Evolutionary conservation across 2,797 vertebrate genomes (phyloP).

Genomic region (Sebastes taczanowskii): DNA sequence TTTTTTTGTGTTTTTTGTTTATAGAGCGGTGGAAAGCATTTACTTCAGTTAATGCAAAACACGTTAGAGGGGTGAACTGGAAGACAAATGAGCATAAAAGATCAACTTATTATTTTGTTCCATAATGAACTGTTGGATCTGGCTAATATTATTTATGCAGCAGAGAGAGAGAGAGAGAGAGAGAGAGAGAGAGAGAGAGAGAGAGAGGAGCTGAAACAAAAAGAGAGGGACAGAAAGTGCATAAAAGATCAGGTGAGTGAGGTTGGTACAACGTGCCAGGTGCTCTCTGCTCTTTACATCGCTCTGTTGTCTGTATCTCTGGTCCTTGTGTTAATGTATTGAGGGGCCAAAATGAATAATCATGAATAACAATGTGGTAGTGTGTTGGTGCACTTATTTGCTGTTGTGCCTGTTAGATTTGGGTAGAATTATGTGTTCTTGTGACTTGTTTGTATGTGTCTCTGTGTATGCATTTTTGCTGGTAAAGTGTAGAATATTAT

Average conservation of each 20-base stretch:
- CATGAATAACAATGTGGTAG: neutral
- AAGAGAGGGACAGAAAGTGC: neutral
- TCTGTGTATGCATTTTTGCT: neutral
- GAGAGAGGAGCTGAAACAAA: neutral
- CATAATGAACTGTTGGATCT: neutral
- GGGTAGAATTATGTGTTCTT: neutral
- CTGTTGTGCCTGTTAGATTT: neutral
- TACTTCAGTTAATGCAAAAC: slow-evolving; percentile 4
- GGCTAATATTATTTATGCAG: slow-evolving; percentile 10
- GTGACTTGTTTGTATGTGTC: neutral
- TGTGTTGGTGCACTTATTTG: neutral
- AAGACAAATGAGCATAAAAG: slow-evolving; percentile 3
- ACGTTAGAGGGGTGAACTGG: neutral
- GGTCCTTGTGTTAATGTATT: neutral
- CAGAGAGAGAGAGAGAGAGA: neutral
- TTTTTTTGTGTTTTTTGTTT: neutral
- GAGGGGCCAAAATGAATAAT: neutral
- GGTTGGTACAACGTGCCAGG: slow-evolving; percentile 3
- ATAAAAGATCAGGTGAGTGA: neutral
- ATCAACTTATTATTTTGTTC: slow-evolving; percentile 22
- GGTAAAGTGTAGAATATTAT: neutral
- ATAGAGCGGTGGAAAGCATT: neutral
- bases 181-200: neutral
- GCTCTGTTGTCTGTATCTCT: neutral
- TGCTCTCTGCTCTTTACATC: neutral